Percentiles rank a stretch among this genome's conserved stretches.
Conservation (phyloP, 2,888 invertebrate species). For the Eupithecia insigniata region DNA sequence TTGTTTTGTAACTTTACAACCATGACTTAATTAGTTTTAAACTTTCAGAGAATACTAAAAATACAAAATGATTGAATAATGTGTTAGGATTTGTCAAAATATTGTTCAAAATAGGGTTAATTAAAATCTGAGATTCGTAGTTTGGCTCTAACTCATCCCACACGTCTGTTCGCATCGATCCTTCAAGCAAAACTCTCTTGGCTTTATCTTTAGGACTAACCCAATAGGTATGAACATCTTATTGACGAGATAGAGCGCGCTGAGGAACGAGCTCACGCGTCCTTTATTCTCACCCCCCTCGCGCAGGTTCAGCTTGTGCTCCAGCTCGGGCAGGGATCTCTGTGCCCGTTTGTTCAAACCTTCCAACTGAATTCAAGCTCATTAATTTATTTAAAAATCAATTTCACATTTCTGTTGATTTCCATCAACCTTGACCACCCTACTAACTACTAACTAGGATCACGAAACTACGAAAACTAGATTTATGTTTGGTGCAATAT, state of each 20-base stretch:
- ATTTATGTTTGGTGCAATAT: neutral
- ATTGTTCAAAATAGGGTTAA: no score
- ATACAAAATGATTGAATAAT: no score
- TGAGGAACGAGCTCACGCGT: slow-evolving; percentile 47
- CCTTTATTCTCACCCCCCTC: neutral
- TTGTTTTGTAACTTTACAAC: no score
- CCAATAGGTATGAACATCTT: slow-evolving; percentile 74
- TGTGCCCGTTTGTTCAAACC: neutral
- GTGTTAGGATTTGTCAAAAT: no score
- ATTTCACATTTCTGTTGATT: neutral
- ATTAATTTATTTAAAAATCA: neutral
- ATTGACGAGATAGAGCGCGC: slow-evolving; percentile 61
- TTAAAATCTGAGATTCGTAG: no score
- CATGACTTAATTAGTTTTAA: no score
- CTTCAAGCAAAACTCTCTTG: neutral
- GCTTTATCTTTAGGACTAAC: slow-evolving; percentile 47
- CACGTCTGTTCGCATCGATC: neutral
- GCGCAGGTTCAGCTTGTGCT: slow-evolving; percentile 5
- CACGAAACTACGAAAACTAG: neutral
- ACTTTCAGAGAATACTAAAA: no score
- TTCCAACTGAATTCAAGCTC: slow-evolving; percentile 16
- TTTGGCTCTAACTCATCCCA: no score
- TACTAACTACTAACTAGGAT: no score
- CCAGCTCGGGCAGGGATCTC: slow-evolving; percentile 14
- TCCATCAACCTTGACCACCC: no score